Percentiles rank a stretch among this genome's conserved stretches.
Conservation (phyloP, 2,888 invertebrate genomes). For the Pyrrhia umbra region DNA sequence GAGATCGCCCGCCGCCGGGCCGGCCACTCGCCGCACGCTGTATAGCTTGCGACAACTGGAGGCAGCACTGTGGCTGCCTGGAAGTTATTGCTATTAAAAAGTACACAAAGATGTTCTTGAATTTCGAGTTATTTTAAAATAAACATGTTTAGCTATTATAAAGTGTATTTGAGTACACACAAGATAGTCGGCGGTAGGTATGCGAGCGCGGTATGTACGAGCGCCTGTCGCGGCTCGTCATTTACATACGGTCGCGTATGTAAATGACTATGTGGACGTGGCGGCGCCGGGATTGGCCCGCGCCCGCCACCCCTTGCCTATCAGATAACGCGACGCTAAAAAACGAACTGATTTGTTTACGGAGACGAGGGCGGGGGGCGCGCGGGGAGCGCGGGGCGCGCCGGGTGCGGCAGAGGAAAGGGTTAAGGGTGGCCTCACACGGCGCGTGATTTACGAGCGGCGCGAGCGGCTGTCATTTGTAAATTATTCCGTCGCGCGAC, state of each 20-base stretch:
- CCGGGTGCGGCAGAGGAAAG: constrained; percentile 52
- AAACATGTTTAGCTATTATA: no score
- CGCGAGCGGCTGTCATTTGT: constrained; percentile 67
- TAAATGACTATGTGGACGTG: constrained; percentile 80
- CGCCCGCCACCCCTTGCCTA: constrained; percentile 55
- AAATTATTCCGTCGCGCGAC: constrained; percentile 75
- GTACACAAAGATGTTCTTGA: no score
- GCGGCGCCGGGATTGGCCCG: constrained; percentile 69
- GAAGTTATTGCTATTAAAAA: no score
- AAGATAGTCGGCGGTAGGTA: background rate
- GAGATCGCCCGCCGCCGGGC: background rate
- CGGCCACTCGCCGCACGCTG: constrained; percentile 9
- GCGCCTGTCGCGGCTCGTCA: constrained; percentile 11
- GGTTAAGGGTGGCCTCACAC: constrained; percentile 66
- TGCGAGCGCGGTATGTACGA: background rate
- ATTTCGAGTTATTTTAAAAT: no score
- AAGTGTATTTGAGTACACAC: no score
- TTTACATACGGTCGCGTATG: constrained; percentile 67
- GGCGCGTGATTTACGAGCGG: constrained; percentile 72
- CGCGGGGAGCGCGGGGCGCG: constrained; percentile 25
- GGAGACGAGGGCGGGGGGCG: constrained; percentile 29
- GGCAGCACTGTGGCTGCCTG: no score
- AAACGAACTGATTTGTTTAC: constrained; percentile 65
- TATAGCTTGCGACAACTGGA: no score
- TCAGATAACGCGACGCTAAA: constrained; percentile 65